Conservation (phyloP, 2,113 vertebrate species). For the Oreotrochilus melanogaster region DNA sequence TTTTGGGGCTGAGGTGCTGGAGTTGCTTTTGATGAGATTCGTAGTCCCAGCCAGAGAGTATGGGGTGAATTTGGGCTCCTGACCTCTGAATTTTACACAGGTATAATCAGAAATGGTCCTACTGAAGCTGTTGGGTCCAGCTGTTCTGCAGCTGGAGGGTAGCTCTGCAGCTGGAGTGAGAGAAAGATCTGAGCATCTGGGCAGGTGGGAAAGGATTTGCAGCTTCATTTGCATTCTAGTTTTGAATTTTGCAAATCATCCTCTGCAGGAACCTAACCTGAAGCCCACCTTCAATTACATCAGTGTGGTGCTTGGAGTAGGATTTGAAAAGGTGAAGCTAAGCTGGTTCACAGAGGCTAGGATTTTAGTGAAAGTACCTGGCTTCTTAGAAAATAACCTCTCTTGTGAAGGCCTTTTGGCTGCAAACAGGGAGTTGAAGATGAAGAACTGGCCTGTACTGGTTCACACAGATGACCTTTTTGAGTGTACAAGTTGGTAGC, state of each 20-base stretch:
- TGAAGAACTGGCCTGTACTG: background rate
- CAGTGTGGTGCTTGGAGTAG: background rate
- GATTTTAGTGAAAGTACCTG: background rate
- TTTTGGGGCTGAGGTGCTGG: background rate
- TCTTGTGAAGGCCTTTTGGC: background rate
- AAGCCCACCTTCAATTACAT: background rate
- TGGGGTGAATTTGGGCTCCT: background rate
- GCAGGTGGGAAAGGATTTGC: background rate
- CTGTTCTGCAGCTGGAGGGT: background rate
- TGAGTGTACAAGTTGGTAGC: background rate
- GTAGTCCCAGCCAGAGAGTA: background rate
- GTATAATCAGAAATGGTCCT: background rate
- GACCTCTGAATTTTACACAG: background rate
- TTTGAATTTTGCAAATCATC: background rate
- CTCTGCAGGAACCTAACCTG: background rate
- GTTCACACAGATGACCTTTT: background rate
- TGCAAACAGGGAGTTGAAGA: background rate
- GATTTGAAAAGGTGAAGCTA: background rate
- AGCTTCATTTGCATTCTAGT: background rate
- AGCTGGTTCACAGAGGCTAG: background rate
- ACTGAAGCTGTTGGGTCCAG: background rate
- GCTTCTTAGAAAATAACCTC: background rate
- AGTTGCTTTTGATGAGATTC: background rate
- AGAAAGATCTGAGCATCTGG: background rate
- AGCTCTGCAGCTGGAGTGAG: background rate